Evolutionary conservation across 1,140 invertebrate genomes (phyloP).

Genomic region (Gonioctena quinquepunctata): DNA sequence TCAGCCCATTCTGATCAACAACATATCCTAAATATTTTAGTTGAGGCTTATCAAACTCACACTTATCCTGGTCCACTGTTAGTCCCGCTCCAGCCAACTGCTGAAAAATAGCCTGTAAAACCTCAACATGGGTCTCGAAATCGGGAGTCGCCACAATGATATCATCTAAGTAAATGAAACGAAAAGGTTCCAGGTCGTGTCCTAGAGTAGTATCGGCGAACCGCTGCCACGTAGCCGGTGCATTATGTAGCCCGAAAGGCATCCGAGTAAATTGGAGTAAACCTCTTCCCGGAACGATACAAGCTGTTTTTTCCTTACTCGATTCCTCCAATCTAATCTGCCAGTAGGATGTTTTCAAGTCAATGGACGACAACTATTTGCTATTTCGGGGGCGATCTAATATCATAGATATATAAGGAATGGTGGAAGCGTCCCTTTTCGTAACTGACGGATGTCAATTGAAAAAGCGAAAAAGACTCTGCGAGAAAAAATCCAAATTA

Average conservation of each 20-base stretch:
- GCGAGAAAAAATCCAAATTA: too few relatives aligned
- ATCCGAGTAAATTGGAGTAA: conserved; percentile 44
- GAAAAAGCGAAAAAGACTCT: too few relatives aligned
- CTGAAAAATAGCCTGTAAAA: neutral
- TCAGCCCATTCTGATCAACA: neutral
- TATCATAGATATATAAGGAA: neutral
- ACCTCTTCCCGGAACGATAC: conserved; percentile 40
- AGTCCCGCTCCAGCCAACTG: neutral
- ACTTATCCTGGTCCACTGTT: conserved; percentile 7
- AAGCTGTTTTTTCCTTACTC: conserved; percentile 22
- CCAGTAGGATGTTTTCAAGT: neutral
- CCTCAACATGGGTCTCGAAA: conserved; percentile 24
- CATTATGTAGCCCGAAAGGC: conserved; percentile 48
- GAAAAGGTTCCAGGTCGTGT: conserved; percentile 28
- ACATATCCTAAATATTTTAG: conserved; percentile 19
- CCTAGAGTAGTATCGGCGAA: conserved; percentile 46
- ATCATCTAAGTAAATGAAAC: conserved; percentile 49
- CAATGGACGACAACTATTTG: neutral
- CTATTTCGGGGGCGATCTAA: neutral
- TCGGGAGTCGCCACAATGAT: conserved; percentile 28
- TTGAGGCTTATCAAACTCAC: neutral
- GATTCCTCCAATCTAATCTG: neutral
- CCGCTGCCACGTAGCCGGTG: conserved; percentile 51
- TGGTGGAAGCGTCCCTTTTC: neutral
- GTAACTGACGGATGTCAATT: too few relatives aligned